These are phyloP conservation scores for Noctuana brunneofusca DNA, from an alignment of 2,888 invertebrate species.

Conservation along the genomic window DNA sequence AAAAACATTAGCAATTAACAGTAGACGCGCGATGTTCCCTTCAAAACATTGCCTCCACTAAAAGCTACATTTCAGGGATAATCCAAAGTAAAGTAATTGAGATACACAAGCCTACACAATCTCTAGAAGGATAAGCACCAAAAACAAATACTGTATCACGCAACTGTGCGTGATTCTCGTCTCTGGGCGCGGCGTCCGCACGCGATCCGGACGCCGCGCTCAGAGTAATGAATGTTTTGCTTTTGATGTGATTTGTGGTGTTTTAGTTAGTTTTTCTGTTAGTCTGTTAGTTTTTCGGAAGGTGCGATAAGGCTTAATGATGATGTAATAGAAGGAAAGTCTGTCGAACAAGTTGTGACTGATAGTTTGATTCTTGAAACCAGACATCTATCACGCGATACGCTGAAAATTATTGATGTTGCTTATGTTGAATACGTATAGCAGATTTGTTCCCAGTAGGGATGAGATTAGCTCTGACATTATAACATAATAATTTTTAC, in stretches of 20 bases:
- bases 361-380: neutral
- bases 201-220: constrained; percentile 14
- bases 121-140: constrained; percentile 14
- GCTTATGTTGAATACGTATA: too few relatives aligned
- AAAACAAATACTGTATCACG: constrained; percentile 20
- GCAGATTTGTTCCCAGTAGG: too few relatives aligned
- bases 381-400: too few relatives aligned
- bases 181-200: constrained; percentile 1
- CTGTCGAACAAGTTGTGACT: neutral
- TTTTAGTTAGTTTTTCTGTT: neutral
- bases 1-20: too few relatives aligned
- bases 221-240: neutral
- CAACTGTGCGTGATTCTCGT: constrained; percentile 19
- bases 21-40: neutral
- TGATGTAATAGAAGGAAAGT: neutral
- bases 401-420: neutral
- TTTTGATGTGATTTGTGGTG: neutral
- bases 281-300: neutral
- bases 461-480: too few relatives aligned
- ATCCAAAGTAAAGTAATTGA: constrained; percentile 20
- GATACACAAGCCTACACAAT: constrained; percentile 20
- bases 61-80: constrained; percentile 7
- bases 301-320: neutral
- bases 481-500: too few relatives aligned
- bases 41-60: neutral